Evolutionary conservation across 2,797 vertebrate genomes (phyloP).

Genomic region (Sparidentex hasta): DNA sequence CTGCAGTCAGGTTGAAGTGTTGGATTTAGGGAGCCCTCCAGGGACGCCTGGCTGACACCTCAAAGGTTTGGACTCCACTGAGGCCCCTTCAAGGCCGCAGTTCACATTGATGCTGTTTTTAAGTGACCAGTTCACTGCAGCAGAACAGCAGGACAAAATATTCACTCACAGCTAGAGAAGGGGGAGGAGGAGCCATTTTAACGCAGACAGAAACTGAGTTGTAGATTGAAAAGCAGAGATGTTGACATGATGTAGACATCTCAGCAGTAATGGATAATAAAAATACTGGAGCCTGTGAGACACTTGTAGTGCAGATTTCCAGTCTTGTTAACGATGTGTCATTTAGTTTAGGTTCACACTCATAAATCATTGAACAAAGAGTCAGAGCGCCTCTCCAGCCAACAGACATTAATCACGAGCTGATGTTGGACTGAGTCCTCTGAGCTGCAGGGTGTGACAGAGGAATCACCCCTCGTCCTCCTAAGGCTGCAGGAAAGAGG

Average conservation of each 20-base stretch:
- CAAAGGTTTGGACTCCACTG: constrained; percentile 50
- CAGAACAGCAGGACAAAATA: constrained; percentile 35
- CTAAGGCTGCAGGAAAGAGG: no score
- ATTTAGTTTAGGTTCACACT: no score
- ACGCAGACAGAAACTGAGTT: neutral
- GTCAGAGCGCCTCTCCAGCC: no score
- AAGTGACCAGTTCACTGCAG: constrained; percentile 28
- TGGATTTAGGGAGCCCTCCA: constrained; percentile 28
- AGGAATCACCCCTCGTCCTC: no score
- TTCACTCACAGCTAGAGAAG: constrained; percentile 3
- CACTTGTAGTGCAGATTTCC: no score
- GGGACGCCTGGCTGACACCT: constrained; percentile 41
- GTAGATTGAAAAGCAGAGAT: neutral
- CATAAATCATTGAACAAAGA: no score
- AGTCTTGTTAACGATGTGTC: no score
- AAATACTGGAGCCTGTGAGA: no score
- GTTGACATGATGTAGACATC: neutral
- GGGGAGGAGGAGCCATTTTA: neutral
- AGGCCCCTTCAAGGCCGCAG: constrained; percentile 19
- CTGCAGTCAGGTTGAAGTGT: constrained; percentile 32
- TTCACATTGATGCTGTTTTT: constrained; percentile 30
- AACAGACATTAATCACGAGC: no score
- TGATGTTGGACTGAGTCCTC: no score
- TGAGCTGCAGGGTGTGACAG: no score
- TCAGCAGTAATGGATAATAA: no score